These are phyloP conservation scores for Yponomeuta cagnagella DNA, from an alignment of 2,888 invertebrate species.

Conservation along the genomic window DNA sequence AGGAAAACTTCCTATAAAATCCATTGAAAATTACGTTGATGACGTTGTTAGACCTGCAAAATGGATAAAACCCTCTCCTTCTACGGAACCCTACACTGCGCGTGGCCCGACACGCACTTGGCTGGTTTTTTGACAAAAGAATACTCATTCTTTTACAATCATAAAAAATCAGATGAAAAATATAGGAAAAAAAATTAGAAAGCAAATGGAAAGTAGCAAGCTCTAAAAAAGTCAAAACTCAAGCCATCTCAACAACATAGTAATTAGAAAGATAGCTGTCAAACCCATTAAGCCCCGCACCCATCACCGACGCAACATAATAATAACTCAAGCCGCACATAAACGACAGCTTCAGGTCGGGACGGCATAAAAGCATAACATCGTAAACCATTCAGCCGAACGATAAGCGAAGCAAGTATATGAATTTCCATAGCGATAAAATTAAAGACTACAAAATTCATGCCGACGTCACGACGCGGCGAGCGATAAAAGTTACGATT, in stretches of 20 bases:
- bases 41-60: too few relatives aligned
- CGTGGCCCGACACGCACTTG: too few relatives aligned
- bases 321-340: not conserved
- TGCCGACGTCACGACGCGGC: not conserved
- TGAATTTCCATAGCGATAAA: slow-evolving; percentile 6
- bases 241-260: not conserved
- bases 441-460: slow-evolving; percentile 9
- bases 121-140: too few relatives aligned
- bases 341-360: not conserved
- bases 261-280: not conserved
- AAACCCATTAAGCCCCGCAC: not conserved
- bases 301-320: not conserved
- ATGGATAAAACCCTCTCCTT: too few relatives aligned
- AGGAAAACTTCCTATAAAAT: too few relatives aligned
- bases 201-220: too few relatives aligned
- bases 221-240: too few relatives aligned
- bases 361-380: not conserved
- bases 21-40: too few relatives aligned
- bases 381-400: not conserved
- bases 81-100: too few relatives aligned
- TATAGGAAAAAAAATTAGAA: too few relatives aligned
- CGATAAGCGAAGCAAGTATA: slow-evolving; percentile 1
- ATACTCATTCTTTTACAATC: too few relatives aligned
- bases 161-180: too few relatives aligned
- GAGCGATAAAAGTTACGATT: slow-evolving; percentile 25